A percentile compares a stretch with the other conserved stretches of the same genome.
Evolutionary conservation across 2,888 invertebrate species (phyloP).

Genomic region (Melanostoma scalare): DNA sequence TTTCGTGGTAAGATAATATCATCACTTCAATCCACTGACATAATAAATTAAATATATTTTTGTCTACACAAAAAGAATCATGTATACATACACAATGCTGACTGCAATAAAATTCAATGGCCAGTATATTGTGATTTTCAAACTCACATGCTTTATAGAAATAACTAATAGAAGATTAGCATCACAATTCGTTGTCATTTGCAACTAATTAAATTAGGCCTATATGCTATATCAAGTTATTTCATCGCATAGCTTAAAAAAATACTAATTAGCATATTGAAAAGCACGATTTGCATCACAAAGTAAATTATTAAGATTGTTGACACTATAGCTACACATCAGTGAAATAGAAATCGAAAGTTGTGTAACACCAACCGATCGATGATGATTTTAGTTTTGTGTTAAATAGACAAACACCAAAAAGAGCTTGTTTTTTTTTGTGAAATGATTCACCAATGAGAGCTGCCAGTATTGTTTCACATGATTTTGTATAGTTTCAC

Average conservation of each 20-base stretch:
- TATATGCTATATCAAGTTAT: constrained; percentile 39
- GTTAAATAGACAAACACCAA: constrained; percentile 32
- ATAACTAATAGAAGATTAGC: constrained; percentile 22
- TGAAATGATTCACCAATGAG: constrained; percentile 5
- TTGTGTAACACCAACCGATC: constrained; percentile 44
- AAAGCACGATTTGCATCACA: constrained; percentile 52
- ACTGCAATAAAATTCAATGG: too few species aligned
- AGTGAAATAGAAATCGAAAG: constrained; percentile 45
- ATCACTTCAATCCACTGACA: too few species aligned
- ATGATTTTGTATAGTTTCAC: background rate
- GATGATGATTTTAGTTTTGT: constrained; percentile 10
- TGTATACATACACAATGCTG: too few species aligned
- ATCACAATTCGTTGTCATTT: constrained; percentile 48
- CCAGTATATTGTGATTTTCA: too few species aligned
- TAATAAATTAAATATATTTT: too few species aligned
- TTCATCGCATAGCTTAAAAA: constrained; percentile 21
- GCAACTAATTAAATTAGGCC: constrained; percentile 60
- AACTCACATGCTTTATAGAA: background rate
- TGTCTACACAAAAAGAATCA: too few species aligned
- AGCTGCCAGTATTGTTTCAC: background rate
- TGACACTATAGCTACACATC: constrained; percentile 50
- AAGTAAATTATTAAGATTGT: constrained; percentile 57
- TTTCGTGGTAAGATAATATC: too few species aligned
- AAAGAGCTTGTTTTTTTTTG: background rate
- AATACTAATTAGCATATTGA: constrained; percentile 49